Conservation (phyloP, 2,113 vertebrate species). For the Ranitomeya variabilis region DNA sequence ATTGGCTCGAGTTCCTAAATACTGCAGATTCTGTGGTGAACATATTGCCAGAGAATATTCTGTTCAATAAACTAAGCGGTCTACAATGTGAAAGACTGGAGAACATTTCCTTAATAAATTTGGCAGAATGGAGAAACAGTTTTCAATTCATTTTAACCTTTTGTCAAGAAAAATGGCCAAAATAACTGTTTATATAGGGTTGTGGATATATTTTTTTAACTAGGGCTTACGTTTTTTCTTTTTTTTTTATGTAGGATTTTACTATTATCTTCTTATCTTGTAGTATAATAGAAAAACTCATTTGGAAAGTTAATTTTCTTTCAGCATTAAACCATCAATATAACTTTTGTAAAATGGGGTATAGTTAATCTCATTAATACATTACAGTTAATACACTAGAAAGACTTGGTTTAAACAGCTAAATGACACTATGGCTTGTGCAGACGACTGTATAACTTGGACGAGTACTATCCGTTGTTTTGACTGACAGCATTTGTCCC, state of each 20-base stretch:
- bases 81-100: background rate
- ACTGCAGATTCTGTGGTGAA: constrained; percentile 22
- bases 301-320: too few relatives aligned
- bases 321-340: too few relatives aligned
- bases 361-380: too few relatives aligned
- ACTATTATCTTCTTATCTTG: background rate
- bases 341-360: too few relatives aligned
- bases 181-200: background rate
- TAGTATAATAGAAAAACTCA: background rate
- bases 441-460: too few relatives aligned
- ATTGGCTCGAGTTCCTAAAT: background rate
- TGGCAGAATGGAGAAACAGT: background rate
- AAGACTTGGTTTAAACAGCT: too few relatives aligned
- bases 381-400: too few relatives aligned
- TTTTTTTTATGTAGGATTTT: background rate
- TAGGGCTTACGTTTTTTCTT: too few relatives aligned
- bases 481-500: too few relatives aligned
- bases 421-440: too few relatives aligned
- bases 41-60: constrained; percentile 14
- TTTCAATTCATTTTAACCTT: background rate
- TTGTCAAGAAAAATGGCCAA: background rate
- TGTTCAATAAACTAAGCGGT: constrained; percentile 42
- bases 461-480: too few relatives aligned
- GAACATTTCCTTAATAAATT: constrained; percentile 3
- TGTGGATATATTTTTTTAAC: too few relatives aligned